These are phyloP conservation scores for Lophochroa leadbeateri DNA, from an alignment of 2,113 vertebrate genomes.

Conservation along the genomic window DNA sequence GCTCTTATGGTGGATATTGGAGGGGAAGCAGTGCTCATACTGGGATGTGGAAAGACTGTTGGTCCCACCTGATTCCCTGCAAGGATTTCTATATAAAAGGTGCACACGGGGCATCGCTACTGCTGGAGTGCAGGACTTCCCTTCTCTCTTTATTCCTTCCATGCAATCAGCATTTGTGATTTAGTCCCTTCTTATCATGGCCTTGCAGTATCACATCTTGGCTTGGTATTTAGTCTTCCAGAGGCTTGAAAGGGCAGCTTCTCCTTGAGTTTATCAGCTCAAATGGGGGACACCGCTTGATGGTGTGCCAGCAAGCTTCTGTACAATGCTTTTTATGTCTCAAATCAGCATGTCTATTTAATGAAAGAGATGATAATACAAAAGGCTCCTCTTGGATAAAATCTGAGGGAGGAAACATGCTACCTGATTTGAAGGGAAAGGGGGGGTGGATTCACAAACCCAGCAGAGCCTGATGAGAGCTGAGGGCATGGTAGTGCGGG, in stretches of 20 bases:
- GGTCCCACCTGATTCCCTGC: neutral
- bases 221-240: conserved; percentile 64
- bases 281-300: conserved; percentile 27
- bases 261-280: conserved; percentile 67
- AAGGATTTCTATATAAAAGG: neutral
- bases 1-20: neutral
- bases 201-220: conserved; percentile 54
- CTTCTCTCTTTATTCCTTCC: neutral
- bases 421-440: neutral
- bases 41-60: neutral
- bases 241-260: conserved; percentile 61
- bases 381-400: conserved; percentile 42
- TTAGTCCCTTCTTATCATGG: conserved; percentile 50
- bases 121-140: neutral
- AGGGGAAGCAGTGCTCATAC: neutral
- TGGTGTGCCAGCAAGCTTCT: conserved; percentile 48
- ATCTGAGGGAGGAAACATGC: neutral
- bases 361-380: conserved; percentile 34
- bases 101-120: neutral
- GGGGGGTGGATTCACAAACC: neutral
- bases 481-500: neutral
- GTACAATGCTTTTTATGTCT: conserved; percentile 36
- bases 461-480: neutral
- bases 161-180: conserved; percentile 13
- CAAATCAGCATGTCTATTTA: conserved; percentile 17